These are phyloP conservation scores for Larimichthys polyactis DNA, from an alignment of 2,113 vertebrate genomes.

Conservation along the genomic window DNA sequence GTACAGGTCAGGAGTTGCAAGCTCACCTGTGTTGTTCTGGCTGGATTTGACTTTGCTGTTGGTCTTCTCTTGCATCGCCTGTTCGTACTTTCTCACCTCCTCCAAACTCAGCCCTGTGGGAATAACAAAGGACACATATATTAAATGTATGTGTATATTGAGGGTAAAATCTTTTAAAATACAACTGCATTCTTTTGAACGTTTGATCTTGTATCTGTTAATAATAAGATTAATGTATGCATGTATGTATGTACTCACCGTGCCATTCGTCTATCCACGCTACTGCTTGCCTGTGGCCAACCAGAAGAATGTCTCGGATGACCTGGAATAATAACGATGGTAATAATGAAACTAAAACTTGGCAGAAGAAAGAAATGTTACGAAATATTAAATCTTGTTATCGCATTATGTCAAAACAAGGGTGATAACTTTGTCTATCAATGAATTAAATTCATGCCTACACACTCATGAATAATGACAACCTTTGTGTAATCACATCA, in stretches of 20 bases:
- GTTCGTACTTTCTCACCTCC: conserved; percentile 85
- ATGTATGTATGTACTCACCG: conserved; percentile 72
- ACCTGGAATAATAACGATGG: conserved; percentile 69
- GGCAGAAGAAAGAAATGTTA: background rate
- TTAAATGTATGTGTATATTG: background rate
- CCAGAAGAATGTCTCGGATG: conserved; percentile 86
- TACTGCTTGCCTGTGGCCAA: conserved; percentile 87
- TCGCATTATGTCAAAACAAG: conserved; percentile 4
- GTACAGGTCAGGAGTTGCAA: conserved; percentile 52
- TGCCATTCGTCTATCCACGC: conserved; percentile 89
- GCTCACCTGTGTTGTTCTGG: conserved; percentile 80
- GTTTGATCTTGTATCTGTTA: conserved; percentile 7
- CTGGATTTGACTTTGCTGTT: conserved; percentile 85
- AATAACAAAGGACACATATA: conserved; percentile 18
- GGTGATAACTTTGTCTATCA: background rate
- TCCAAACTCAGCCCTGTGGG: conserved; percentile 84
- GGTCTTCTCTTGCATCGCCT: conserved; percentile 83
- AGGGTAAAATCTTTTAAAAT: conserved; percentile 5
- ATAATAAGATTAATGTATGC: conserved; percentile 5
- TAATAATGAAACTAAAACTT: conserved; percentile 4
- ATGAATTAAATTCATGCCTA: no score
- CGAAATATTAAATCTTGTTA: no score
- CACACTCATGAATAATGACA: no score
- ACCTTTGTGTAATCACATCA: conserved; percentile 4
- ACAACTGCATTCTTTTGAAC: background rate